phyloP scores from a whole-genome alignment of 2,113 vertebrate genomes.

The Saimiri boliviensis region DNA sequence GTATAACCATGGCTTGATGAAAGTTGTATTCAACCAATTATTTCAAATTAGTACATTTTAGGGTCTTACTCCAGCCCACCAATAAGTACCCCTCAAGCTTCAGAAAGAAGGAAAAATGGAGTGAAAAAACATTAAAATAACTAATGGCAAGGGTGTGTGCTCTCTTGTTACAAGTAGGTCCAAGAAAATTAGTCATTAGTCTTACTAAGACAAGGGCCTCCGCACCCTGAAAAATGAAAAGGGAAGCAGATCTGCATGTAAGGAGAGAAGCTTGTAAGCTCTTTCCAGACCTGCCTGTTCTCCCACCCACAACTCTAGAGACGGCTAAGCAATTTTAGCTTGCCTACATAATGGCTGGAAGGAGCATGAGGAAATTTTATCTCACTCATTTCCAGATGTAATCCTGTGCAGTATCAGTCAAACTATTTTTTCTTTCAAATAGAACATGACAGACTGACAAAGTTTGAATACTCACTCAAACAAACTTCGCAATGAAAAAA shows the following conservation, averaged over 20 bases:
- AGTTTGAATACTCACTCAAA: neutral
- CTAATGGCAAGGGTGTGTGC: neutral
- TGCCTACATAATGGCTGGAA: neutral
- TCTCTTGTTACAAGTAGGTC: neutral
- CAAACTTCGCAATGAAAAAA: neutral
- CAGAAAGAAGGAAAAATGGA: neutral
- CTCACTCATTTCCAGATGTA: neutral
- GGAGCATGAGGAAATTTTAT: neutral
- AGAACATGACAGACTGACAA: neutral
- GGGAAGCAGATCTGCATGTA: neutral
- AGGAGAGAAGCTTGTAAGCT: neutral
- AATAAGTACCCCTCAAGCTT: neutral
- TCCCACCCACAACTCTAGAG: neutral
- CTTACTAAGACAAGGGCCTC: neutral
- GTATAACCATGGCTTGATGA: neutral
- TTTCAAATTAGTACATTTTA: neutral
- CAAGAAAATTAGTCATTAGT: neutral
- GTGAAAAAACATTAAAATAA: neutral
- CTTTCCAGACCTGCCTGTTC: neutral
- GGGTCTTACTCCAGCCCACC: neutral
- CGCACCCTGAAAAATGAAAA: neutral
- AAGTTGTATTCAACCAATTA: constrained; percentile 29
- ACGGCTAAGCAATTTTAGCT: neutral
- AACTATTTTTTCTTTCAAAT: neutral
- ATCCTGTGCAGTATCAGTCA: neutral